Percentiles rank a stretch among this genome's conserved stretches.
phyloP scores from a whole-genome alignment of 2,113 vertebrate genomes.

The Tragelaphus strepsiceros region DNA sequence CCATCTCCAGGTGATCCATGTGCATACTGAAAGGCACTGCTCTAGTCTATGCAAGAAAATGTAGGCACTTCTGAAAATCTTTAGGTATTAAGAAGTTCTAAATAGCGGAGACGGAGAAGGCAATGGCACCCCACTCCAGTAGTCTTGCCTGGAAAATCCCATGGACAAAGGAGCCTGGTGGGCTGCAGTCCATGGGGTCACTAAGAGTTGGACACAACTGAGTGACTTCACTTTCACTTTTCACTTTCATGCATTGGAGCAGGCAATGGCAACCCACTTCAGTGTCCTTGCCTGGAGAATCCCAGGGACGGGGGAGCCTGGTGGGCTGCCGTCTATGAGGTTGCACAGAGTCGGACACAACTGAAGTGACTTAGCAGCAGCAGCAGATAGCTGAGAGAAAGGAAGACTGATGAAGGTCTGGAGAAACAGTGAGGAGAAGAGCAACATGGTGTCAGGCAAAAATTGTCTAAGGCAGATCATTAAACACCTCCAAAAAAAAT shows the following conservation, averaged over 20 bases:
- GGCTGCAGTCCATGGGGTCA: neutral
- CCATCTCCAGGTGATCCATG: neutral
- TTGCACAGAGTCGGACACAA: no score
- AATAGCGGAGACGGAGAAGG: neutral
- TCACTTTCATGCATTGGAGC: no score
- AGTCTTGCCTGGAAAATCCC: neutral
- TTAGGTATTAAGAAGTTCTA: neutral
- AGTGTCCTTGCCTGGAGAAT: no score
- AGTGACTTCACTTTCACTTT: no score
- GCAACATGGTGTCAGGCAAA: neutral
- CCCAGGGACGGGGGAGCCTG: no score
- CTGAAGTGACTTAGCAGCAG: no score
- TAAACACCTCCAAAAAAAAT: neutral
- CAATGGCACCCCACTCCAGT: neutral
- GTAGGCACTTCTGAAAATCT: neutral
- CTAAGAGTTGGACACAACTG: no score
- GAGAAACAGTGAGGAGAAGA: neutral
- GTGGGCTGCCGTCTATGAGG: no score
- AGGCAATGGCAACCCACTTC: no score
- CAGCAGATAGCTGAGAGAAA: neutral
- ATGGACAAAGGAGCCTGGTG: neutral
- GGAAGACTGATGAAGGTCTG: neutral
- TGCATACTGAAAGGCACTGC: neutral
- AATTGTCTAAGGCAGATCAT: neutral
- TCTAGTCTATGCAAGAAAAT: neutral